phyloP scores from a whole-genome alignment of 2,888 invertebrate genomes.

The Drepana falcataria region DNA sequence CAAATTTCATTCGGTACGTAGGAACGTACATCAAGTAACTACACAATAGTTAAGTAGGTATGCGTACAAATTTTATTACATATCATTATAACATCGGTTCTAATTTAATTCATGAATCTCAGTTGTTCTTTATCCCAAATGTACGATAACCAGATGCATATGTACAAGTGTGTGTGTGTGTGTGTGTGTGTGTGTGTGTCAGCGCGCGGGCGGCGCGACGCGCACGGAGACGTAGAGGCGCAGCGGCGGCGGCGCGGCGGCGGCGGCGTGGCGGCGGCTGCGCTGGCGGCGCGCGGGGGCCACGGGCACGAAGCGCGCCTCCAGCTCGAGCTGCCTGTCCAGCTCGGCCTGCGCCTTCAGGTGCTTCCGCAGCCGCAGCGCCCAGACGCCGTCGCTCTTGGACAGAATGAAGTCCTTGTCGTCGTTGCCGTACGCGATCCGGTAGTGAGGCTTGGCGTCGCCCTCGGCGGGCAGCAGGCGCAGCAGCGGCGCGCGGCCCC shows the following conservation, averaged over 20 bases:
- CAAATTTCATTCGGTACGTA: too few relatives aligned
- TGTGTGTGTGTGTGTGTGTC: constrained; percentile 8
- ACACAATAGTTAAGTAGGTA: too few relatives aligned
- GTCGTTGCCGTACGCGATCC: constrained; percentile 57
- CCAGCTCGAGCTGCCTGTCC: constrained; percentile 57
- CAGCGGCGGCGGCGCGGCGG: constrained; percentile 45
- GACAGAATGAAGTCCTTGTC: constrained; percentile 48
- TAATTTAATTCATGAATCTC: too few relatives aligned
- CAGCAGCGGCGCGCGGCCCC: constrained; percentile 60
- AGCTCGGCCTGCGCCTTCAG: constrained; percentile 34
- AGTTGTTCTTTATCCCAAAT: too few relatives aligned
- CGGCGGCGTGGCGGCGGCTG: constrained; percentile 28
- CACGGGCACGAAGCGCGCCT: constrained; percentile 56
- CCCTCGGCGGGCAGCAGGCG: constrained; percentile 57
- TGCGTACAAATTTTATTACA: too few relatives aligned
- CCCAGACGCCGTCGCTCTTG: constrained; percentile 62
- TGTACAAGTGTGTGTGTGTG: constrained; percentile 4
- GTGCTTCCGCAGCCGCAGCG: constrained; percentile 50
- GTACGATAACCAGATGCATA: neutral
- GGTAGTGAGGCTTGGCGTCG: constrained; percentile 56
- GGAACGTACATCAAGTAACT: too few relatives aligned
- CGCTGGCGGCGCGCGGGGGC: constrained; percentile 23
- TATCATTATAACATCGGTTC: too few relatives aligned
- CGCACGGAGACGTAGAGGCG: constrained; percentile 59
- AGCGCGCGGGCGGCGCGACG: constrained; percentile 38